Percentiles rank a stretch among this genome's conserved stretches.
phyloP scores from a whole-genome alignment of 2,113 vertebrate species.

The Fukomys damarensis region DNA sequence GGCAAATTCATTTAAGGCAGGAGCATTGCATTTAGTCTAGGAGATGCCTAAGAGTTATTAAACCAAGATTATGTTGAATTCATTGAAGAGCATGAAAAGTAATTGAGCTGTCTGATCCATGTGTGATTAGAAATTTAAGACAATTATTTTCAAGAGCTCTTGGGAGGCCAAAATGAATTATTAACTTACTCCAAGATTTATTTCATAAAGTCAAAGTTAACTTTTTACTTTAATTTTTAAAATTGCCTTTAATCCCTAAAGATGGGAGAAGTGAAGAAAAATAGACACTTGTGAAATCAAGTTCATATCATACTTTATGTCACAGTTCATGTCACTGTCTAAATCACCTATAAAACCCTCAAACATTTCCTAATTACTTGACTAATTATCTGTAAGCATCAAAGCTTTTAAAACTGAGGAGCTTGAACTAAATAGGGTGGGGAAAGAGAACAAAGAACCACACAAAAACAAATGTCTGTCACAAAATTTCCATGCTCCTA shows the following conservation, averaged over 20 bases:
- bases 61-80: neutral
- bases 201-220: neutral
- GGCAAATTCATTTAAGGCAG: neutral
- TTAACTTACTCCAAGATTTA: neutral
- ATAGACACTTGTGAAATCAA: neutral
- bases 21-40: neutral
- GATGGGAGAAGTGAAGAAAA: neutral
- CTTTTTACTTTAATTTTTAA: conserved; percentile 26
- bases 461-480: conserved; percentile 67
- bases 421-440: conserved; percentile 40
- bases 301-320: conserved; percentile 2
- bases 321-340: conserved; percentile 13
- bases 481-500: neutral
- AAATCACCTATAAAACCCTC: neutral
- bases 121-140: neutral
- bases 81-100: neutral
- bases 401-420: conserved; percentile 77
- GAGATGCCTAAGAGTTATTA: neutral
- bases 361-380: conserved; percentile 50
- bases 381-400: conserved; percentile 67
- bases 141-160: neutral
- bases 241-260: conserved; percentile 19
- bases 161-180: neutral
- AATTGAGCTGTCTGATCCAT: neutral
- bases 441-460: conserved; percentile 20